Conservation (phyloP, 1,140 invertebrate species). For the Probaryconus sp. region DNA sequence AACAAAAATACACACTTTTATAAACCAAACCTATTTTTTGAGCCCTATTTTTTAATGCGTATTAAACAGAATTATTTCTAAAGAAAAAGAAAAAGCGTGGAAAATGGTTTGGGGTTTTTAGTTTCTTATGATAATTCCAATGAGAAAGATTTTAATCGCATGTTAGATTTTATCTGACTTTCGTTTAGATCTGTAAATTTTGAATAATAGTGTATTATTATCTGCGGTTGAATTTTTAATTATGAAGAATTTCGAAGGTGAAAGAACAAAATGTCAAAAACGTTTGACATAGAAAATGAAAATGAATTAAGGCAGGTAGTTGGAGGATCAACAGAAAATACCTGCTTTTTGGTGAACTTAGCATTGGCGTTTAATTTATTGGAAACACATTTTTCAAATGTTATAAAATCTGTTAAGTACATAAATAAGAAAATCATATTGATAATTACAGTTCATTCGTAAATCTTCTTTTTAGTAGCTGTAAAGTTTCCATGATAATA, state of each 20-base stretch:
- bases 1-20: too few relatives aligned
- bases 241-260: conserved; percentile 11
- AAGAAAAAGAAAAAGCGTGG: neutral
- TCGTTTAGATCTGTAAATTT: conserved; percentile 26
- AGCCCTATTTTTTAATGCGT: too few relatives aligned
- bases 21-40: too few relatives aligned
- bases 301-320: conserved; percentile 19
- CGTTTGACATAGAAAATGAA: conserved; percentile 16
- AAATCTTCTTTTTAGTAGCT: too few relatives aligned
- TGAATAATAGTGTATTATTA: conserved; percentile 20
- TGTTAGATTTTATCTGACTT: conserved; percentile 9
- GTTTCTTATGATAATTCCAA: too few relatives aligned
- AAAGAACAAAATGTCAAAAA: conserved; percentile 19
- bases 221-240: neutral
- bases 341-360: conserved; percentile 5
- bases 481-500: too few relatives aligned
- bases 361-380: conserved; percentile 6
- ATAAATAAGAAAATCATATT: too few relatives aligned
- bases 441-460: too few relatives aligned
- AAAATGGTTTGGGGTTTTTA: too few relatives aligned
- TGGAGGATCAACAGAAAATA: neutral
- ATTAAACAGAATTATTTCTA: too few relatives aligned
- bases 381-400: neutral
- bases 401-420: neutral
- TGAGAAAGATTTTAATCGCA: too few relatives aligned